phyloP scores from a whole-genome alignment of 2,888 invertebrate genomes.

The Cryptus viduatorius region DNA sequence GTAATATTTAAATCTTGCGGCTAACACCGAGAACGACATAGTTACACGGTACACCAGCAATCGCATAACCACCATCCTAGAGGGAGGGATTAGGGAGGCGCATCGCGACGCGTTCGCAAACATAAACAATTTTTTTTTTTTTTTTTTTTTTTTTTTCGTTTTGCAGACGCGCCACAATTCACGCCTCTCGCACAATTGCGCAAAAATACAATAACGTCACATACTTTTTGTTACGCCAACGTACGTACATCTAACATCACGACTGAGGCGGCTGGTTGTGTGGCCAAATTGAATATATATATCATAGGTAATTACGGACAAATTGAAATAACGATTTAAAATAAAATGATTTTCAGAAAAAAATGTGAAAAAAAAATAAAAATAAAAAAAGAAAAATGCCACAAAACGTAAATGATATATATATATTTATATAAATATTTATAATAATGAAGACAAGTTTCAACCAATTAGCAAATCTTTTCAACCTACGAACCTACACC shows the following conservation, averaged over 20 bases:
- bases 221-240: slow-evolving; percentile 75
- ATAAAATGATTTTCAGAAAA: slow-evolving; percentile 54
- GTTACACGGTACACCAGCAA: slow-evolving; percentile 85
- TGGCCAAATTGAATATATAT: slow-evolving; percentile 69
- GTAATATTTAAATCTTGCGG: slow-evolving; percentile 79
- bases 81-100: slow-evolving; percentile 72
- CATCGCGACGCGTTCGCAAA: slow-evolving; percentile 59
- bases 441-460: slow-evolving; percentile 68
- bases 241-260: slow-evolving; percentile 78
- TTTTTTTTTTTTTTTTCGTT: slow-evolving; percentile 39
- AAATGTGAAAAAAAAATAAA: slow-evolving; percentile 39
- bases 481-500: slow-evolving; percentile 82
- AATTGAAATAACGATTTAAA: slow-evolving; percentile 54
- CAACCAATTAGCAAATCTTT: slow-evolving; percentile 76
- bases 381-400: slow-evolving; percentile 61
- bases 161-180: slow-evolving; percentile 62
- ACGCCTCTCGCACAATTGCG: slow-evolving; percentile 65
- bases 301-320: slow-evolving; percentile 61
- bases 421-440: slow-evolving; percentile 45
- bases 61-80: slow-evolving; percentile 82
- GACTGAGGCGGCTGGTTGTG: slow-evolving; percentile 74
- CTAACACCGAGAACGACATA: slow-evolving; percentile 85
- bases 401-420: slow-evolving; percentile 68
- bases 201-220: slow-evolving; percentile 70
- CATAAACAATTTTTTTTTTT: slow-evolving; percentile 35